Evolutionary conservation across 2,888 invertebrate species (phyloP).

Genomic region (Orchesella flavescens): DNA sequence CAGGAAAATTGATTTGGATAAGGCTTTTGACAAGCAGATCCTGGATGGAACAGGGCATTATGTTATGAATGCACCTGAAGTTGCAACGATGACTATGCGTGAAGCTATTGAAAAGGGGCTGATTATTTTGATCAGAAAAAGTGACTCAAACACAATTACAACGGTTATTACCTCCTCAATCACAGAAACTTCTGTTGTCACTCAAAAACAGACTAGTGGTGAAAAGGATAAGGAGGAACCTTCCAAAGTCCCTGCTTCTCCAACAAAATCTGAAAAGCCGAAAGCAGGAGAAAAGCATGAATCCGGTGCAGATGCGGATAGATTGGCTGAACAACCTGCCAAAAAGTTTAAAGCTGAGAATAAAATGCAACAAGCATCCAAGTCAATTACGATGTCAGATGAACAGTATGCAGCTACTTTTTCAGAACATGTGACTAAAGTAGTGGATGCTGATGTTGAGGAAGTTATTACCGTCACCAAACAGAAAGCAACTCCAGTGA

Average conservation of each 20-base stretch:
- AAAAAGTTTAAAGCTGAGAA: not conserved
- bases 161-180: conserved; percentile 5
- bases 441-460: no score
- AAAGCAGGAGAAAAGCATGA: not conserved
- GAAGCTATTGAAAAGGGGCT: conserved; percentile 65
- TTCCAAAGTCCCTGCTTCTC: not conserved
- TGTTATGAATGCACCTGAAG: conserved; percentile 73
- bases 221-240: not conserved
- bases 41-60: conserved; percentile 88
- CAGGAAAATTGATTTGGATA: conserved; percentile 80
- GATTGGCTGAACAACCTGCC: conserved; percentile 15
- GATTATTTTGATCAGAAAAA: conserved; percentile 74
- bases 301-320: not conserved
- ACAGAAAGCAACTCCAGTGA: no score
- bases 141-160: no score
- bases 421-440: no score
- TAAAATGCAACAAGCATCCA: no score
- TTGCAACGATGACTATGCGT: conserved; percentile 74
- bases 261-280: not conserved
- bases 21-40: conserved; percentile 86
- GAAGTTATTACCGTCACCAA: no score
- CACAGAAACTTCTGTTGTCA: no score
- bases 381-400: not conserved
- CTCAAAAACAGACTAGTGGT: no score
- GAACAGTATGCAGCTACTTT: not conserved